Percentiles rank a stretch among this genome's conserved stretches.
Conservation (phyloP, 2,888 invertebrate species). For the Uloborus plumipes region DNA sequence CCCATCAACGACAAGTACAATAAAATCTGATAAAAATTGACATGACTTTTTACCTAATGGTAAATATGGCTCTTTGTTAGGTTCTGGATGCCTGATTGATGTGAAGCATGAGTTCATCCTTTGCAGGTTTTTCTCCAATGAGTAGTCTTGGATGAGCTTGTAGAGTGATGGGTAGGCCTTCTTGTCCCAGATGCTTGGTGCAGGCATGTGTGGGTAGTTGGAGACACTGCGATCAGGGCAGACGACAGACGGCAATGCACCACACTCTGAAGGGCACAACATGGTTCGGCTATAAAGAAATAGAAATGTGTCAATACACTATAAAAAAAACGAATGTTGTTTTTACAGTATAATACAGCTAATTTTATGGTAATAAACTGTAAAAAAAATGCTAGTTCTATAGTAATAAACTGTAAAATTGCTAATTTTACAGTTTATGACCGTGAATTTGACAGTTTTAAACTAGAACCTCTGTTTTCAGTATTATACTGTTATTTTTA, state of each 20-base stretch:
- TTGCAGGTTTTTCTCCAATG: constrained; percentile 3
- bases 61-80: constrained; percentile 24
- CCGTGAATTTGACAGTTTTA: no score
- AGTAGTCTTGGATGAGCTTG: constrained; percentile 35
- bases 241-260: constrained; percentile 27
- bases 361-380: no score
- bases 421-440: no score
- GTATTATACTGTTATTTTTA: no score
- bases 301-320: no score
- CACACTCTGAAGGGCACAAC: constrained; percentile 32
- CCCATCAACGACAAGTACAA: not conserved
- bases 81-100: not conserved
- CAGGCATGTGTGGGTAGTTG: constrained; percentile 15
- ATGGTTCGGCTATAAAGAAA: constrained; percentile 12
- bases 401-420: no score
- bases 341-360: no score
- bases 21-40: no score
- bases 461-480: no score
- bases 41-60: constrained; percentile 21
- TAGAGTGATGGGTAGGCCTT: constrained; percentile 24
- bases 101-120: not conserved
- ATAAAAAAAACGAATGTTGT: no score
- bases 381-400: no score
- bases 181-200: constrained; percentile 30
- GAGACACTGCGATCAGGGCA: constrained; percentile 30